These are phyloP conservation scores for Colletes collaris DNA, from an alignment of 2,888 invertebrate genomes.

Conservation along the genomic window DNA sequence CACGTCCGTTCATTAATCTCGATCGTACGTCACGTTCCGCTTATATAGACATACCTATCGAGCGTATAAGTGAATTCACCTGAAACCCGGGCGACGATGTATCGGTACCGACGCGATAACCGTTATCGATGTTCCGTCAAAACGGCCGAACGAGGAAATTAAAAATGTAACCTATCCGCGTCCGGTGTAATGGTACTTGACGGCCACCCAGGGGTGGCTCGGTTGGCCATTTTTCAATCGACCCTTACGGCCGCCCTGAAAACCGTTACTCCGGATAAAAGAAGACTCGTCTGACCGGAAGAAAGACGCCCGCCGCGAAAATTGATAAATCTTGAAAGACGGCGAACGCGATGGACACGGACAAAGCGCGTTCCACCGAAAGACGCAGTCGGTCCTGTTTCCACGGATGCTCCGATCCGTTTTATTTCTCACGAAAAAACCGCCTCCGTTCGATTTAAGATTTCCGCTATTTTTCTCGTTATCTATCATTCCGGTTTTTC, in stretches of 20 bases:
- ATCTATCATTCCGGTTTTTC: not conserved
- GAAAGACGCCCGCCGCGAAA: constrained; percentile 19
- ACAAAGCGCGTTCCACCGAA: not conserved
- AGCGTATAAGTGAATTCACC: constrained; percentile 59
- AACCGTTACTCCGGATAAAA: constrained; percentile 29
- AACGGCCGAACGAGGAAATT: constrained; percentile 66
- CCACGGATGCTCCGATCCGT: not conserved
- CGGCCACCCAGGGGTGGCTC: constrained; percentile 19
- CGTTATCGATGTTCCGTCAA: constrained; percentile 69
- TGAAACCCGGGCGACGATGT: constrained; percentile 42
- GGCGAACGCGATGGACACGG: not conserved
- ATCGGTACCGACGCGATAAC: constrained; percentile 52
- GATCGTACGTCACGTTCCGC: constrained; percentile 55
- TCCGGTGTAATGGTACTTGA: constrained; percentile 54
- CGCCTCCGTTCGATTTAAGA: not conserved
- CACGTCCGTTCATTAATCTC: constrained; percentile 62
- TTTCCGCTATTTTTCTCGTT: not conserved
- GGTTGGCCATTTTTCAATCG: constrained; percentile 56
- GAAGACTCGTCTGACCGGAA: constrained; percentile 27
- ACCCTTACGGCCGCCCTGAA: constrained; percentile 21
- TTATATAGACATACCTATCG: constrained; percentile 43
- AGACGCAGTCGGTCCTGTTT: not conserved
- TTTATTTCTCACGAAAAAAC: not conserved
- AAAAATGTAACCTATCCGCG: constrained; percentile 71
- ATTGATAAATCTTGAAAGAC: constrained; percentile 40